Evolutionary conservation across 2,888 invertebrate species (phyloP).

Genomic region (Acholoe squamosa): DNA sequence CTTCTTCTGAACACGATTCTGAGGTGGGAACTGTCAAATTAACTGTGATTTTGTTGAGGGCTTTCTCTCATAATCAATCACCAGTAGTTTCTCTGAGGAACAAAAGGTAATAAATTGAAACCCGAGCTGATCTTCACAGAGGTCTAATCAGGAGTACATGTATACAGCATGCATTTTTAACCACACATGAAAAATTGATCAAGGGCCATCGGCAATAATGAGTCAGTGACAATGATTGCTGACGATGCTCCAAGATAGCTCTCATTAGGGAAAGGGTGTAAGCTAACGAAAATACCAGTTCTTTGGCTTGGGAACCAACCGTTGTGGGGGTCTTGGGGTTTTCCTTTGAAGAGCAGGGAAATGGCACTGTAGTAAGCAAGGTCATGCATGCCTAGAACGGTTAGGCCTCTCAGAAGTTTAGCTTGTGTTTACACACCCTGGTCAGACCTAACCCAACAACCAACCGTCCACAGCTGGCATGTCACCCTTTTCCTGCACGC

Average conservation of each 20-base stretch:
- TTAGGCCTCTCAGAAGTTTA: conserved; percentile 7
- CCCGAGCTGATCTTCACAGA: background rate
- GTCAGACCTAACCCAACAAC: background rate
- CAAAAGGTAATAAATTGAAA: conserved; percentile 13
- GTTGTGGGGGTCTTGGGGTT: no score
- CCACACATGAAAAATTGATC: background rate
- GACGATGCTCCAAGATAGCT: no score
- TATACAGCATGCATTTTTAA: conserved; percentile 3
- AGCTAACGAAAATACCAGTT: no score
- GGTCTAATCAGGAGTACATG: background rate
- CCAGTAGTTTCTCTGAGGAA: background rate
- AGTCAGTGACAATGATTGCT: no score
- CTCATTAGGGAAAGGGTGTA: no score
- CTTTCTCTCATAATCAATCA: background rate
- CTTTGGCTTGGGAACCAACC: no score
- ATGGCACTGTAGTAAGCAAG: no score
- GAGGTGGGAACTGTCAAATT: no score
- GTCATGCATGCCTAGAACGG: background rate
- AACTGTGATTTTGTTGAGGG: background rate
- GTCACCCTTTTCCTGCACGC: background rate
- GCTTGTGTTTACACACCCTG: background rate
- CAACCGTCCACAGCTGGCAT: background rate
- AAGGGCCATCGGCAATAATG: background rate
- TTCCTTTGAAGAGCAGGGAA: no score
- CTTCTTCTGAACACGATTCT: no score